Evolutionary conservation across 2,888 invertebrate genomes (phyloP), one percentile per base, ranked within the genome.

Genomic region (Pycnomerus fuliginosus): DNA sequence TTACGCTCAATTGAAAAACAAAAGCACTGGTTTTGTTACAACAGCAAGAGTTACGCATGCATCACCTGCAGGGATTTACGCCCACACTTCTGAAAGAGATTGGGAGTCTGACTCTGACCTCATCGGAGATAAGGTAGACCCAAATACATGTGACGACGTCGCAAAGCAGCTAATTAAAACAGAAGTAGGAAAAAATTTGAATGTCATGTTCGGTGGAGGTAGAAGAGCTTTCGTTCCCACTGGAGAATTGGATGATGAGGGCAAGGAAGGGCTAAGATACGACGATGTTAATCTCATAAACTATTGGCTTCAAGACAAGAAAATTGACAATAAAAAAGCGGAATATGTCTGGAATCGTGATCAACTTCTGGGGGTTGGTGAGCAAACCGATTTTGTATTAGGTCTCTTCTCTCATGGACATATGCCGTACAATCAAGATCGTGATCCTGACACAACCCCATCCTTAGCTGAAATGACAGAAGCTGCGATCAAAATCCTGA

Each of bases 1-100:
- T 55, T 86, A 85, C 85, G 85, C 87, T 0, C 83, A 86, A 67
- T 73, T 71, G 27, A 77, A 76, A 5, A 80, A 80, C 1, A 85
- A 83, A 60, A 73, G 74, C 16, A 81, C 83, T 3, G 85, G 85
- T 3, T 67, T 85, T 3, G 86, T 90, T 1, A 91, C 90, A 1
- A 89, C 86, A 0, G 86, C 88, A 0, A 72, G 88, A 20, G 80
- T 90, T 1, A 90, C 90, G 0, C 87, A 90, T 61, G 90, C 89
- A 0, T 83, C 87, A 0, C 89, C 89, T 0, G 83, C 84, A n/a
- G 85, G 84, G 0, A 73, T 81, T 0, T 89, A 86, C 63, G 87
- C 89, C 0, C 85, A 87, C 61, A 76, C 79, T 0, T 81, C 86
- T 0, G 77, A 83, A 48, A 74, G 89, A 1, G 77, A 85, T 57